phyloP scores from a whole-genome alignment of 2,888 invertebrate genomes.

The Coelogynopora nodosa region DNA sequence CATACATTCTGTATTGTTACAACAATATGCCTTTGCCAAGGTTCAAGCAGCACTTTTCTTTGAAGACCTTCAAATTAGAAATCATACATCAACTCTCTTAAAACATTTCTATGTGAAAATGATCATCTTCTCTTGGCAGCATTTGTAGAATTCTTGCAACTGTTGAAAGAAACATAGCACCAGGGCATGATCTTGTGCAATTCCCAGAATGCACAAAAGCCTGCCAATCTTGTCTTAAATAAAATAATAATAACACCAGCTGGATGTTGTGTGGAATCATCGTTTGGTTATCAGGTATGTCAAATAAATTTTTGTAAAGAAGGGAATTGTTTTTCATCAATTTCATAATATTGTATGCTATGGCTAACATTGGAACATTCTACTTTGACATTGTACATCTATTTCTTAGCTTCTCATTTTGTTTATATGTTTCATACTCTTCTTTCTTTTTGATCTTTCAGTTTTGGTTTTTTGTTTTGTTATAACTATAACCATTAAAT shows the following conservation, averaged over 20 bases:
- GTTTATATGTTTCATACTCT: no score
- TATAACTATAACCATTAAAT: no score
- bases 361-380: slow-evolving; percentile 1
- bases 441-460: no score
- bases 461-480: no score
- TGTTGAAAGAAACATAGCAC: slow-evolving; percentile 29
- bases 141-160: neutral
- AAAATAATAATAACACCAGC: neutral
- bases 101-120: neutral
- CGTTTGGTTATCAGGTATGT: slow-evolving; percentile 14
- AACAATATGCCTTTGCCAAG: slow-evolving; percentile 9
- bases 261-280: slow-evolving; percentile 11
- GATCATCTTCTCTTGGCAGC: neutral
- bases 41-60: neutral
- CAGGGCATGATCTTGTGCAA: slow-evolving; percentile 18
- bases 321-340: neutral
- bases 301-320: neutral
- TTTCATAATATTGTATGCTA: neutral
- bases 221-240: slow-evolving; percentile 12
- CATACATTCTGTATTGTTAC: neutral
- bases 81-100: neutral
- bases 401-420: no score
- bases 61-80: slow-evolving; percentile 12
- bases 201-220: neutral
- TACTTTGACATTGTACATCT: slow-evolving; percentile 11